phyloP scores from a whole-genome alignment of 2,888 invertebrate genomes.

The Mellilla xanthometata region DNA sequence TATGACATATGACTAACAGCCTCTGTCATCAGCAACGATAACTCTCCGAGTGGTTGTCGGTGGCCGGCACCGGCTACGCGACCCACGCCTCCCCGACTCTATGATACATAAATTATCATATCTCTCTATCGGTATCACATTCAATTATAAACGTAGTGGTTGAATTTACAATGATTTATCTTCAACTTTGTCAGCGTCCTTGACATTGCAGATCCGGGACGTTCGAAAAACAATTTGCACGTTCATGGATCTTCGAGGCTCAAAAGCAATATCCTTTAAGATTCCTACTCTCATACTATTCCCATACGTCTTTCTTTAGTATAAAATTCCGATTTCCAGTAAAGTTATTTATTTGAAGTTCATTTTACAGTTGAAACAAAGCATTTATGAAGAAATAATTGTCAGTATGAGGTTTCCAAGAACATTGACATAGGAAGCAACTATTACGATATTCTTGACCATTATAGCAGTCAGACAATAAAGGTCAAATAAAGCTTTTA shows the following conservation, averaged over 20 bases:
- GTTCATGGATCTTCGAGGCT: background rate
- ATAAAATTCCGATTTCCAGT: no score
- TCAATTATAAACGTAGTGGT: slow-evolving; percentile 9
- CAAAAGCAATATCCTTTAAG: background rate
- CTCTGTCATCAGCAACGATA: slow-evolving; percentile 41
- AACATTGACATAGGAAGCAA: slow-evolving; percentile 1
- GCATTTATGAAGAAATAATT: no score
- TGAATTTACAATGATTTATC: slow-evolving; percentile 10
- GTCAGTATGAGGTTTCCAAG: background rate
- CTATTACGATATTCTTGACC: background rate
- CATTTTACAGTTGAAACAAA: no score
- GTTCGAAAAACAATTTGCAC: slow-evolving; percentile 25
- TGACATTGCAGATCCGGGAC: slow-evolving; percentile 30
- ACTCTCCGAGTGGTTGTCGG: slow-evolving; percentile 40
- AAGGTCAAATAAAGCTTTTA: slow-evolving; percentile 5
- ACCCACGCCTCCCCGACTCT: slow-evolving; percentile 38
- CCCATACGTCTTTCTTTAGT: no score
- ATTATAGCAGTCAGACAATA: background rate
- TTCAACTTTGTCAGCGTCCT: slow-evolving; percentile 26
- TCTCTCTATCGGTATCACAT: slow-evolving; percentile 18
- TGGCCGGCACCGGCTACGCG: slow-evolving; percentile 29
- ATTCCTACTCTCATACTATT: no score
- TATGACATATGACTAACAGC: slow-evolving; percentile 50
- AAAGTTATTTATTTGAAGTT: no score
- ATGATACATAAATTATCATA: slow-evolving; percentile 21